Conservation (phyloP, 2,888 invertebrate genomes). For the Blastobasis adustella region DNA sequence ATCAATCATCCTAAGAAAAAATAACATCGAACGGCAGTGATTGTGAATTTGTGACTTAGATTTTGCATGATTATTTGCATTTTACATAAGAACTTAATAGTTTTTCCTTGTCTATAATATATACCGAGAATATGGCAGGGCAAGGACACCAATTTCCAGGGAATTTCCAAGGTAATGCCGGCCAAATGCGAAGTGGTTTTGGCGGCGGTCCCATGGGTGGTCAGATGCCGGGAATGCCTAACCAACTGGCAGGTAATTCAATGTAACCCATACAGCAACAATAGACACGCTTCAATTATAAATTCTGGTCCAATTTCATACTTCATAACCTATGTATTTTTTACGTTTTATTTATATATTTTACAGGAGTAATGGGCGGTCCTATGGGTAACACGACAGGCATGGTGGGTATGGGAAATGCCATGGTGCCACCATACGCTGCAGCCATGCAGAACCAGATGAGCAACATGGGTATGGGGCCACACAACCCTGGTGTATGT, state of each 20-base stretch:
- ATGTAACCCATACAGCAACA: not conserved
- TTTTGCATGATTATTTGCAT: too few species aligned
- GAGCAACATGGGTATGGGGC: constrained; percentile 67
- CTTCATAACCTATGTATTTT: not conserved
- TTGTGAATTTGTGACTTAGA: too few species aligned
- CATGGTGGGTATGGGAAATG: constrained; percentile 77
- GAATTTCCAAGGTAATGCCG: constrained; percentile 78
- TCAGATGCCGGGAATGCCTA: constrained; percentile 77
- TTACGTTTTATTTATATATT: not conserved
- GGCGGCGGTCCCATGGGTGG: constrained; percentile 71
- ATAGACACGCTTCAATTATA: not conserved
- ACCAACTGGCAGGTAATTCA: constrained; percentile 67
- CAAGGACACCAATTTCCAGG: constrained; percentile 83
- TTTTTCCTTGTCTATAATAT: too few species aligned
- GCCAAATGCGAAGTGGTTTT: constrained; percentile 78
- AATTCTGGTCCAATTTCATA: not conserved
- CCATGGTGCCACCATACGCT: constrained; percentile 68
- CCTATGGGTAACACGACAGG: constrained; percentile 64
- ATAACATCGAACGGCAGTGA: too few species aligned
- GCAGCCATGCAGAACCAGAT: constrained; percentile 71
- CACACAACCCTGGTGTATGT: constrained; percentile 27
- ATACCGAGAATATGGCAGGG: constrained; percentile 73
- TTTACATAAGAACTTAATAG: too few species aligned
- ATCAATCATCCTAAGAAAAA: too few species aligned
- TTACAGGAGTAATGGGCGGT: constrained; percentile 70